Percentiles rank a stretch among this genome's conserved stretches.
phyloP scores from a whole-genome alignment of 2,888 invertebrate species.

The Pimpla rufipes region DNA sequence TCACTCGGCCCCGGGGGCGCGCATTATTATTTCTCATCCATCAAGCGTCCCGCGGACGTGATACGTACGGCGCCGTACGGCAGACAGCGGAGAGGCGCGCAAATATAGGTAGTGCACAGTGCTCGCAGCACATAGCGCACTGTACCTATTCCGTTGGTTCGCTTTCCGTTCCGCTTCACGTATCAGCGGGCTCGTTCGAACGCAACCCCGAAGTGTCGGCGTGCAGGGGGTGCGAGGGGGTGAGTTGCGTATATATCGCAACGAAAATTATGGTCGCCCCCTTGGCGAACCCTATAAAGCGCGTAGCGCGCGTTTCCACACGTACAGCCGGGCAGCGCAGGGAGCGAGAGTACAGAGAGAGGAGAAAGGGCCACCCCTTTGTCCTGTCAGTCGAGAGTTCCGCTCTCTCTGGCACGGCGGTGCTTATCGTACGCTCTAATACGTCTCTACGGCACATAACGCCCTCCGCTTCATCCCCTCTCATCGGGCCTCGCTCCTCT shows the following conservation, averaged over 20 bases:
- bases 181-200: conserved; percentile 58
- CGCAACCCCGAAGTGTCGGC: conserved; percentile 58
- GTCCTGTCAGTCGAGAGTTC: conserved; percentile 72
- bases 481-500: background rate
- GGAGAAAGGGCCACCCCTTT: conserved; percentile 69
- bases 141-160: too few species aligned
- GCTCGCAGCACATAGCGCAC: too few species aligned
- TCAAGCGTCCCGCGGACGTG: conserved; percentile 63
- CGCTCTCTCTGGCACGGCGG: conserved; percentile 71
- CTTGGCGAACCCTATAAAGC: conserved; percentile 51
- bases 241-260: conserved; percentile 72
- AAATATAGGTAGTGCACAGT: too few species aligned
- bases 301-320: conserved; percentile 6
- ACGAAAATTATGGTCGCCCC: conserved; percentile 77
- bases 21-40: conserved; percentile 77
- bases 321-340: too few species aligned
- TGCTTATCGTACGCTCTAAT: conserved; percentile 77
- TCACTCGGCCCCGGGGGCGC: too few species aligned
- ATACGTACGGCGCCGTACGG: conserved; percentile 6
- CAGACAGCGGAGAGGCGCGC: too few species aligned
- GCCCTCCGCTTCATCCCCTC: conserved; percentile 52
- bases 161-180: conserved; percentile 61
- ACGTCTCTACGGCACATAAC: conserved; percentile 69
- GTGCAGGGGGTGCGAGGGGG: conserved; percentile 14
- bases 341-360: conserved; percentile 17